Evolutionary conservation across 2,113 vertebrate species (phyloP).

Genomic region (Sus scrofa): DNA sequence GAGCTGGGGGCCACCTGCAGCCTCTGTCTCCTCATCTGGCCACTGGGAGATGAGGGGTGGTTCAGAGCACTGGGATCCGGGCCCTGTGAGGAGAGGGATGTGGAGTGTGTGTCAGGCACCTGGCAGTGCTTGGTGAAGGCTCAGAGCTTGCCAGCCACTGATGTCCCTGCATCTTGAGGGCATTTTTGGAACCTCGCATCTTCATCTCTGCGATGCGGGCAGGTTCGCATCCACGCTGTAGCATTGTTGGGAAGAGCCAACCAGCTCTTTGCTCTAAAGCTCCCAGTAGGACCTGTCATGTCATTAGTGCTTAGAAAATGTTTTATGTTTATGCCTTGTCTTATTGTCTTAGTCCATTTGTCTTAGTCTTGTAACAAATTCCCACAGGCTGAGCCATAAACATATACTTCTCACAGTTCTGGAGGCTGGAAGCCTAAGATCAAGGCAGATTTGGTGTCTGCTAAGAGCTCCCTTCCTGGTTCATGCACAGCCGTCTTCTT

Average conservation of each 20-base stretch:
- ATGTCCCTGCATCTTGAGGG: not conserved
- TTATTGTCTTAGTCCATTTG: not conserved
- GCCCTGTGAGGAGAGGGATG: fast-evolving
- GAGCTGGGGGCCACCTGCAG: not conserved
- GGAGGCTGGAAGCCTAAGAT: not conserved
- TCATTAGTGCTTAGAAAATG: not conserved
- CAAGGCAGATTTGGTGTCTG: not conserved
- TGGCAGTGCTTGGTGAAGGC: not conserved
- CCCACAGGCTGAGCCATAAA: not conserved
- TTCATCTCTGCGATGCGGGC: not conserved
- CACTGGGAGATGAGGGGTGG: not conserved
- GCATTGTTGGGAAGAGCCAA: not conserved
- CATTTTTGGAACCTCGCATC: not conserved
- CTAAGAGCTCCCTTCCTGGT: not conserved
- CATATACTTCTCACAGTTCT: not conserved
- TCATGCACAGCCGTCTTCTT: not conserved
- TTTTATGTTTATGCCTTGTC: not conserved
- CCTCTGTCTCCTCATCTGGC: not conserved
- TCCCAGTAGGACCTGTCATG: not conserved
- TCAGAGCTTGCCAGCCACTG: too few species aligned
- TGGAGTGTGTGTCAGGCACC: too few species aligned
- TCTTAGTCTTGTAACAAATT: not conserved
- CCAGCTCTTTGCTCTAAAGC: not conserved
- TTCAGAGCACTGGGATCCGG: not conserved
- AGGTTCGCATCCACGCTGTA: fast-evolving